A percentile compares a stretch with the other conserved stretches of the same genome.
Evolutionary conservation across 2,888 invertebrate species (phyloP).

Genomic region (Eupithecia exiguata): DNA sequence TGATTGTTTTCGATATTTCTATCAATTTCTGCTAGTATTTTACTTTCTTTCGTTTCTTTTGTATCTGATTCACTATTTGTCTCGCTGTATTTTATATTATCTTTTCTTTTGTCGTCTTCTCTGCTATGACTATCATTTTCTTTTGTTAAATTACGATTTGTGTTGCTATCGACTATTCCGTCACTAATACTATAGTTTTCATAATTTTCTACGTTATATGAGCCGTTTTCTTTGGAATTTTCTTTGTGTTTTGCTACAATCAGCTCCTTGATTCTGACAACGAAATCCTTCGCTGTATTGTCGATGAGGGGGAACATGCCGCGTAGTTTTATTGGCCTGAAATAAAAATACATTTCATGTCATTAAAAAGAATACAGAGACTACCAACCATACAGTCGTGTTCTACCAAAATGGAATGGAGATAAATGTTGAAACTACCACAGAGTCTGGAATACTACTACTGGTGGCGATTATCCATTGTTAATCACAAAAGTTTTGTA

Average conservation of each 20-base stretch:
- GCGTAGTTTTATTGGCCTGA: slow-evolving; percentile 76
- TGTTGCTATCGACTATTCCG: slow-evolving; percentile 14
- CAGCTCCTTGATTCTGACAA: slow-evolving; percentile 57
- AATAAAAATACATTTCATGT: slow-evolving; percentile 40
- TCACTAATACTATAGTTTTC: slow-evolving; percentile 31
- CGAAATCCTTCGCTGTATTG: slow-evolving; percentile 71
- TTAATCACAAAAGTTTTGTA: too few species aligned
- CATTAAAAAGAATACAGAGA: not conserved
- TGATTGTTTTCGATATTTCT: not conserved
- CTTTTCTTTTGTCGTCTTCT: not conserved
- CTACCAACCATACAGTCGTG: not conserved
- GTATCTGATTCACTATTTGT: not conserved
- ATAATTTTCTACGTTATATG: slow-evolving; percentile 24
- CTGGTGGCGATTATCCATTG: too few species aligned
- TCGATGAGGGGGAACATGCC: slow-evolving; percentile 78
- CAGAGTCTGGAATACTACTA: too few species aligned
- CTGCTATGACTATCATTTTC: not conserved
- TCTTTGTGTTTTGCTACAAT: slow-evolving; percentile 47
- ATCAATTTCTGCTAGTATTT: slow-evolving; percentile 4
- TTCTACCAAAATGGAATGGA: not conserved
- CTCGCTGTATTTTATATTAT: not conserved
- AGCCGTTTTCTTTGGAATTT: slow-evolving; percentile 32
- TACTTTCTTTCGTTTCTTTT: not conserved
- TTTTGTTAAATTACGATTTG: slow-evolving; percentile 6
- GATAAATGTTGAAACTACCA: not conserved